Conservation (phyloP, 2,113 vertebrate genomes). For the Colius striatus region DNA sequence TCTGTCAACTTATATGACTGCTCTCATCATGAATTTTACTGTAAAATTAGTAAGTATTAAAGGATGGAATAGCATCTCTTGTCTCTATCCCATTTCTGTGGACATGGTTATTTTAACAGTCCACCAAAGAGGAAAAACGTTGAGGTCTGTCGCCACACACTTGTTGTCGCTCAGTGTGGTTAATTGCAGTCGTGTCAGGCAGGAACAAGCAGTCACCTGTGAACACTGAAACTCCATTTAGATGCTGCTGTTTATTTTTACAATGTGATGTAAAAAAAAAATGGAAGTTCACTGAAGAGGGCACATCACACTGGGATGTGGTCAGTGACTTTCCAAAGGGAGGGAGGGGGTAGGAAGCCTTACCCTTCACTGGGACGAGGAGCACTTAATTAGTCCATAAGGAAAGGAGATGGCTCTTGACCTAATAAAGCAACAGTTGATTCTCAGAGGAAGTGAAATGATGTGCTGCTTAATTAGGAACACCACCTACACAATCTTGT, state of each 20-base stretch:
- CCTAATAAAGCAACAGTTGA: not conserved
- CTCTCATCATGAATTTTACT: not conserved
- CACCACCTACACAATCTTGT: not conserved
- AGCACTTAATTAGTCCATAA: not conserved
- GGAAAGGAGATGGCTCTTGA: not conserved
- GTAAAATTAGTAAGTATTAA: constrained; percentile 19
- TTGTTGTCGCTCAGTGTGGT: not conserved
- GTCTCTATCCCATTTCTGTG: not conserved
- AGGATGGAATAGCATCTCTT: constrained; percentile 15
- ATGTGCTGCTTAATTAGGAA: not conserved
- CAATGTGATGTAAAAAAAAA: not conserved
- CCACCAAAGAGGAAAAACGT: not conserved
- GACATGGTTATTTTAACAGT: not conserved
- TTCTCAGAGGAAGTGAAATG: not conserved
- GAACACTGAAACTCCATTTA: not conserved
- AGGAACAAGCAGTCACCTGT: not conserved
- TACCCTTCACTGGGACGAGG: not conserved
- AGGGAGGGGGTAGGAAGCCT: not conserved
- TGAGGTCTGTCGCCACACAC: not conserved
- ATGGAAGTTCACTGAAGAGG: not conserved
- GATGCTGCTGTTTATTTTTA: not conserved
- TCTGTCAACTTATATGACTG: not conserved
- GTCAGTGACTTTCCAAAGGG: not conserved
- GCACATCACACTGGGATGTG: not conserved
- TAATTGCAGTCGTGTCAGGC: not conserved